Percentiles rank a stretch among this genome's conserved stretches.
Evolutionary conservation across 2,797 vertebrate genomes (phyloP).

Genomic region (Petrocephalus sullivani): DNA sequence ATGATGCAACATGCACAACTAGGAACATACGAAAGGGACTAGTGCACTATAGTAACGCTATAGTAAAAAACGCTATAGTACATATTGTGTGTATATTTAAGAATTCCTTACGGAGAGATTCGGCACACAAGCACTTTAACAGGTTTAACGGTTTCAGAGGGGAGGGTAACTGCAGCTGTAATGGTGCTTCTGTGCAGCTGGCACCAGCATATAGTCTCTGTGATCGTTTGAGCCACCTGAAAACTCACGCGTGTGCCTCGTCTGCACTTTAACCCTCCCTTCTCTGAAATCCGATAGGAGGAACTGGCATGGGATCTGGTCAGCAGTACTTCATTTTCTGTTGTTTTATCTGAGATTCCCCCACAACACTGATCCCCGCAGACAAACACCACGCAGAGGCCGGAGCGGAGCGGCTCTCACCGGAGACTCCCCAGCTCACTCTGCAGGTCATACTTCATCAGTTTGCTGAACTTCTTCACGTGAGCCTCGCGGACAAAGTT

Average conservation of each 20-base stretch:
- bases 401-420: slow-evolving; percentile 52
- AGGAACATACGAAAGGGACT: background rate
- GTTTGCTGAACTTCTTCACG: slow-evolving; percentile 69
- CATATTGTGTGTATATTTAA: background rate
- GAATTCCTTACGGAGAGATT: background rate
- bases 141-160: background rate
- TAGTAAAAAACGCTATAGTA: background rate
- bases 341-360: background rate
- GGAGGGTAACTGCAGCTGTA: background rate
- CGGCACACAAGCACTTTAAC: background rate
- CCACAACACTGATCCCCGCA: background rate
- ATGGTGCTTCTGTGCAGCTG: background rate
- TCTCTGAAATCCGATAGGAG: background rate
- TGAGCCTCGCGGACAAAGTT: slow-evolving; percentile 65
- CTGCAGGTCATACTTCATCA: slow-evolving; percentile 71
- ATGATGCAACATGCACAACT: background rate
- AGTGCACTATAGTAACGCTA: background rate
- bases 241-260: too few relatives aligned
- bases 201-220: background rate
- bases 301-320: background rate
- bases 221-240: background rate
- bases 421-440: slow-evolving; percentile 76
- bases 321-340: background rate
- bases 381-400: too few relatives aligned
- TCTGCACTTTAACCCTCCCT: background rate